Conservation (phyloP, 92 coral and sea anemone genomes). For the Parazoanthus atlanticus region DNA sequence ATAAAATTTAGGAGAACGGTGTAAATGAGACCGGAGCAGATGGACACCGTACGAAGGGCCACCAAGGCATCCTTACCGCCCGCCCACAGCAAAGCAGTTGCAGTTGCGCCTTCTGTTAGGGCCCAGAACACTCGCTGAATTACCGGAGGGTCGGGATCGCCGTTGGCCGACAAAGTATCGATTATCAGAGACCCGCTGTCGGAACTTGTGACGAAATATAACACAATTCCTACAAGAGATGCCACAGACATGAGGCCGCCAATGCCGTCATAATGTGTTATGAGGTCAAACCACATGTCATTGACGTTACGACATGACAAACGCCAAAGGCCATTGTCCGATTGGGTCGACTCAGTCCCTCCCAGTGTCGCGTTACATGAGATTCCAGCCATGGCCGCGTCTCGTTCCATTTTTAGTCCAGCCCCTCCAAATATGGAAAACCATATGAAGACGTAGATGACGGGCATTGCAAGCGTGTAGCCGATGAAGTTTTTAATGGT, state of each 20-base stretch:
- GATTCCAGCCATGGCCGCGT: conserved; percentile 69
- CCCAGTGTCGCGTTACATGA: conserved; percentile 64
- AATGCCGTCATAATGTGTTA: conserved; percentile 72
- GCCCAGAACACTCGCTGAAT: conserved; percentile 92
- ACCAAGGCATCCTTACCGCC: conserved; percentile 72
- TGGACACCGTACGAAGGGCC: conserved; percentile 77
- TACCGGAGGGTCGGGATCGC: conserved; percentile 84
- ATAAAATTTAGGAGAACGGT: conserved; percentile 70
- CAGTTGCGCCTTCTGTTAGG: conserved; percentile 87
- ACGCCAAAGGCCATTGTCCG: conserved; percentile 73
- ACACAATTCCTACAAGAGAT: conserved; percentile 69
- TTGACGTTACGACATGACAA: conserved; percentile 68
- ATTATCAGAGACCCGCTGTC: conserved; percentile 92
- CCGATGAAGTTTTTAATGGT: conserved; percentile 74
- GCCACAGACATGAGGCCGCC: conserved; percentile 63
- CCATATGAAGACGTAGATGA: conserved; percentile 76
- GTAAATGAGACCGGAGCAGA: conserved; percentile 73
- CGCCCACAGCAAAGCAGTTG: conserved; percentile 81
- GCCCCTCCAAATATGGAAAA: conserved; percentile 84
- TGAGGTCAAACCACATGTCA: conserved; percentile 85
- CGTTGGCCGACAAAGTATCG: conserved; percentile 88
- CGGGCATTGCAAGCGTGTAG: conserved; percentile 69
- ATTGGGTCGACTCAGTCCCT: conserved; percentile 47
- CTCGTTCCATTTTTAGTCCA: conserved; percentile 85
- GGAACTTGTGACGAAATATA: conserved; percentile 94